phyloP scores from a whole-genome alignment of 2,888 invertebrate genomes.

The Amblyjoppa proteus region DNA sequence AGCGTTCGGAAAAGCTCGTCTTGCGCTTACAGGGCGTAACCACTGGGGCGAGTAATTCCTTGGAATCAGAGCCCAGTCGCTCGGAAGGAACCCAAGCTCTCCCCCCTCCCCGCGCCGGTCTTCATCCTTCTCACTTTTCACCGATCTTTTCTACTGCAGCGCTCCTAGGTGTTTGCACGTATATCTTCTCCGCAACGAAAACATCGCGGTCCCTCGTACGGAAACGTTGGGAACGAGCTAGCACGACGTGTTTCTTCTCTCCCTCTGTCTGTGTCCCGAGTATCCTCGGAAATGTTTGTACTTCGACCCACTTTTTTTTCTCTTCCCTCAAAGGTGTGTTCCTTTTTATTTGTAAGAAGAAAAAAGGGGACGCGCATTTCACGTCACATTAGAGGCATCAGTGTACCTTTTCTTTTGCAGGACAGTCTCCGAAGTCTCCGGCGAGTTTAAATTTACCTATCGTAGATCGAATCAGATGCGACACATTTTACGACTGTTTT shows the following conservation, averaged over 20 bases:
- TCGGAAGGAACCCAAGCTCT: conserved; percentile 74
- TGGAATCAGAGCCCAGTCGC: conserved; percentile 75
- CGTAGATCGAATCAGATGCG: not conserved
- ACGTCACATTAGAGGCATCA: conserved; percentile 30
- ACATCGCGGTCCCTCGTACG: conserved; percentile 1
- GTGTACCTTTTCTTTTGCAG: not conserved
- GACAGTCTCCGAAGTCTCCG: not conserved
- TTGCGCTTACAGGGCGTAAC: conserved; percentile 63
- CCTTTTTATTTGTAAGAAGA: not conserved
- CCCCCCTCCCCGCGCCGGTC: conserved; percentile 38
- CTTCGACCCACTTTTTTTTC: conserved; percentile 6
- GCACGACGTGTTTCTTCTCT: not conserved
- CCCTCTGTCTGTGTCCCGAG: conserved; percentile 2
- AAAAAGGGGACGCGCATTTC: conserved; percentile 16
- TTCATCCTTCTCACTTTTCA: conserved; percentile 19
- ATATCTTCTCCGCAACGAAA: conserved; percentile 11
- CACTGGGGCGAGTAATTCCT: conserved; percentile 76
- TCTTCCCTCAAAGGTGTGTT: not conserved
- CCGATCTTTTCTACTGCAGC: not conserved
- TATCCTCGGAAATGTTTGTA: conserved; percentile 10
- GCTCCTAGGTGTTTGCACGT: not conserved
- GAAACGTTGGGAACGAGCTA: conserved; percentile 3
- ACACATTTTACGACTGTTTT: not conserved
- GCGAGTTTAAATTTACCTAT: not conserved
- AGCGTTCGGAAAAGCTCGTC: conserved; percentile 35